phyloP scores from a whole-genome alignment of 2,797 vertebrate species.

The Halcyon leucocephala region DNA sequence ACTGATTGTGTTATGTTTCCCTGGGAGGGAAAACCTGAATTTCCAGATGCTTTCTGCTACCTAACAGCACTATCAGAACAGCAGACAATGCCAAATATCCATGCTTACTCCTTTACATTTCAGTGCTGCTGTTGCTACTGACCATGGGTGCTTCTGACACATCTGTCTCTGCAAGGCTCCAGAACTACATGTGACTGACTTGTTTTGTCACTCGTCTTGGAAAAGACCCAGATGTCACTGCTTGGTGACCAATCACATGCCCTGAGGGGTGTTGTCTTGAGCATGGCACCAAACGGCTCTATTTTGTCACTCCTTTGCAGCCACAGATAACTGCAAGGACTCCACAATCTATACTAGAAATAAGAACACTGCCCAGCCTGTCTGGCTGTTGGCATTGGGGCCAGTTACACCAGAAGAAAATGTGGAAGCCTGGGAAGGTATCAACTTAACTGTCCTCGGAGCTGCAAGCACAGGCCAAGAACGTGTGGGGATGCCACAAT shows the following conservation, averaged over 20 bases:
- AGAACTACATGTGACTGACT: background rate
- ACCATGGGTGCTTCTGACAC: background rate
- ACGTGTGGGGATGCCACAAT: background rate
- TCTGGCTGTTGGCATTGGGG: background rate
- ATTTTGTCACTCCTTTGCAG: background rate
- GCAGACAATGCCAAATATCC: background rate
- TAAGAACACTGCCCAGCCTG: background rate
- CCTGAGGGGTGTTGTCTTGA: background rate
- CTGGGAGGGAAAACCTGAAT: constrained; percentile 6
- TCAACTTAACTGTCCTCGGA: background rate
- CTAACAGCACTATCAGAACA: background rate
- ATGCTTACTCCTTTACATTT: background rate
- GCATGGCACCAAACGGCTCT: background rate
- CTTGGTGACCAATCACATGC: background rate
- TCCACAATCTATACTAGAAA: background rate
- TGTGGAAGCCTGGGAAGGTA: background rate
- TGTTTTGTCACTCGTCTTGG: background rate
- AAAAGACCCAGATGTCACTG: background rate
- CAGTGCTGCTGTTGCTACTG: background rate
- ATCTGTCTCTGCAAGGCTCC: background rate
- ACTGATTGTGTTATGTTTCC: background rate
- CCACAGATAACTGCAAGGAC: background rate
- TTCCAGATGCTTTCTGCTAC: constrained; percentile 16
- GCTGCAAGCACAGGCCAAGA: background rate
- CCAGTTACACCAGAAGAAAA: background rate